Evolutionary conservation across 2,113 vertebrate genomes (phyloP), one percentile per base, ranked within the genome.

Genomic region (Eleginops maclovinus): DNA sequence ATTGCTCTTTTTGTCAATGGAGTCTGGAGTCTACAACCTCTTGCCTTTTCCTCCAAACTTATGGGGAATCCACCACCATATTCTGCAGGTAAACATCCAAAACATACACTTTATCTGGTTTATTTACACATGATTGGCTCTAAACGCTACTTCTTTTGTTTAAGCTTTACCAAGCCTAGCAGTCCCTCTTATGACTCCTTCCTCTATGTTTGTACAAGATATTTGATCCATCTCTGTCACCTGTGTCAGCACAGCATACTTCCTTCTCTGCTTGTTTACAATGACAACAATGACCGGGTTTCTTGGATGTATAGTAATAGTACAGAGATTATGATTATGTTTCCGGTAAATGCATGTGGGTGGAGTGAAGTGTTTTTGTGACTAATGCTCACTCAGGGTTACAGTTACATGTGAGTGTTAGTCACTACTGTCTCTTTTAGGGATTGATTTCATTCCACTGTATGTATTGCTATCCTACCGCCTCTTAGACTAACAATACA

Each of bases 251-350:
- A 1, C 62, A 61, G 21, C 43, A 0, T 9, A 62, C 77, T 66
- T 79, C 76, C 70, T 61, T 36, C 41, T 50, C 28, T 54, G 49
- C 12, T 22, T 60, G 46, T 70, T 19, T 70, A 43, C 54, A 24
- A 21, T 61, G 67, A 47, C 31, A 56, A 22, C 16, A 62, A 50
- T 49, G 66, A 36, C 17, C 22, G 58, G 67, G 56, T 15, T 0
- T 26, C 51, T 64, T 47, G 15, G 41, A 41, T 56, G 72, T n/a
- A 36, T 36, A 14, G 60, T 31, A 22, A 44, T 40, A 36, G 31
- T 36, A 78, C 44, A 58, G 31, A 16, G 31, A 50, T 13, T 46
- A 26, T 36, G 14, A 50, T n/a, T n/a, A 15, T 9, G 31, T 31
- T 43, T 21, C 40, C 28, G 47, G n/a, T 50, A n/a, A 59, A 2